Base-by-base conservation (phyloP, 2,797 vertebrate species). In the Pyrocephalus nanus region DNA sequence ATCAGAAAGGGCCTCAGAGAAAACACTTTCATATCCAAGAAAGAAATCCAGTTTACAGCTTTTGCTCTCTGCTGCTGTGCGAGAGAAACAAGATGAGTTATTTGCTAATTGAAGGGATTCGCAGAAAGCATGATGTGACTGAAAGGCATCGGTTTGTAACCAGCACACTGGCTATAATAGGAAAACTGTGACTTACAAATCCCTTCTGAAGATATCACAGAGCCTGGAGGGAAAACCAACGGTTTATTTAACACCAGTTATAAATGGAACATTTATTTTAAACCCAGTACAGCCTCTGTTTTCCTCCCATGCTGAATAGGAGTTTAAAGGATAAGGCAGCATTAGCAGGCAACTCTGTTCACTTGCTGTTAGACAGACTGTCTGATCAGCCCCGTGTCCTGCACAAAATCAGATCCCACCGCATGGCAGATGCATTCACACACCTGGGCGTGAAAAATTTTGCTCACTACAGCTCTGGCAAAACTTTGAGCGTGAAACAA, bases 41-140 rank as follows among this genome's bases (percentile, higher is more conserved):
- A 98, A 97, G 92, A 97, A 98, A 97, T 96, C 92, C 96, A 97
- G 90, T 91, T 97, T 96, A 93, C 73, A 94, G 61, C 80, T 92
- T 87, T 93, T 86, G 38, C 70, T 96, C 76, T 96, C 93, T 85
- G 71, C 75, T 70, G 95, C 98, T 97, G 94, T 73, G 93, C 9
- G 2, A 93, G 58, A 89, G 92, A 96, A 97, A 86, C 38, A 94
- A 94, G 84, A 72, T 57, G 38, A 93, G 64, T 70, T 92, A 88
- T 84, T 95, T 94, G 72, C 77, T 92, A 92, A 92, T 91, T 90
- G 92, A 96, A 96, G 74, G 60, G 70, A 94, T 65, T 93, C 5
- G 1, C 86, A 94, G 78, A 86, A 85, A 92, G 64, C 79, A 76
- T 7, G 75, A 95, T 86, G 77, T 89, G 83, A 94, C 60, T 57